phyloP scores from a whole-genome alignment of 2,797 vertebrate genomes.

The Numenius phaeopus region DNA sequence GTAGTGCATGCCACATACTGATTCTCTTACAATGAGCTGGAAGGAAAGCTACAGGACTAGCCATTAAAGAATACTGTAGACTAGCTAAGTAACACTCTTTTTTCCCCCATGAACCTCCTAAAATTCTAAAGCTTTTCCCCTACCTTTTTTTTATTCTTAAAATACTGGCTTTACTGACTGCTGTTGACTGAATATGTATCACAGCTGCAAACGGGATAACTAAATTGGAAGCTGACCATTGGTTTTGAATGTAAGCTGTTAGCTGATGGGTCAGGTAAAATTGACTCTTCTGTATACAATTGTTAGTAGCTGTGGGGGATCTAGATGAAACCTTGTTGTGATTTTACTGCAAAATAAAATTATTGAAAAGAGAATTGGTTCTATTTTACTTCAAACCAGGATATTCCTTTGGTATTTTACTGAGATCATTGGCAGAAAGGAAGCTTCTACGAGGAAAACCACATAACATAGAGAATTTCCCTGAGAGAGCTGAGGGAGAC shows the following conservation, averaged over 20 bases:
- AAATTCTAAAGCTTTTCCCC: background rate
- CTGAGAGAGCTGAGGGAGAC: background rate
- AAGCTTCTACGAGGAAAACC: background rate
- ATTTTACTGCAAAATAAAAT: background rate
- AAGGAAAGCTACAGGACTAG: background rate
- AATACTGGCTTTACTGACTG: background rate
- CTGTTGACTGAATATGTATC: background rate
- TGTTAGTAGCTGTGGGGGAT: background rate
- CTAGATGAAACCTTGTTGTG: background rate
- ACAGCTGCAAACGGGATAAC: background rate
- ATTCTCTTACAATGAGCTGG: background rate
- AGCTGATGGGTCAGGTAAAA: background rate
- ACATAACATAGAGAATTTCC: background rate
- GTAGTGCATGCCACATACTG: background rate
- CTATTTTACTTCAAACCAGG: background rate
- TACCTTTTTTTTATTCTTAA: background rate
- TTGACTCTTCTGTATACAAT: background rate
- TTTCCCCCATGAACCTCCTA: fast-evolving
- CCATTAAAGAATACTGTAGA: background rate
- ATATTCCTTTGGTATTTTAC: background rate
- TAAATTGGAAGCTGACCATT: background rate
- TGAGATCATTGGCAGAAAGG: background rate
- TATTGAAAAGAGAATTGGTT: background rate
- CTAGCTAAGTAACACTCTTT: background rate
- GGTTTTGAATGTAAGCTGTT: background rate